Evolutionary conservation across 2,797 vertebrate species (phyloP), one percentile per base, ranked within the genome.

Genomic region (Chiroxiphia lanceolata): DNA sequence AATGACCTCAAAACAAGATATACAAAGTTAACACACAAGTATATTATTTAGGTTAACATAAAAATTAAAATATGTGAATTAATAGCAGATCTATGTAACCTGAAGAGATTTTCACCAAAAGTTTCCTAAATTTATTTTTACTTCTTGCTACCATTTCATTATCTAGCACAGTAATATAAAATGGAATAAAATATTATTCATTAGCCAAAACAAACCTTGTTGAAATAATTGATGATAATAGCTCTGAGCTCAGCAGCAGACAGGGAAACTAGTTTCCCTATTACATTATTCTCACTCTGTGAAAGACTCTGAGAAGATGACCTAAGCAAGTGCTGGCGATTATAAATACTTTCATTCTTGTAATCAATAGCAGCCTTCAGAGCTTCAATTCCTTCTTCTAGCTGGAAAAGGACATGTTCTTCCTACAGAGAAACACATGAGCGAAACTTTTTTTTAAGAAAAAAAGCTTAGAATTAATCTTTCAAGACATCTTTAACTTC

Each of bases 321-420:
- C 64, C 95, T 97, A 76, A 99, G 87, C 45, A 97, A 98, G 63
- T 96, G 96, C 94, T 98, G 98, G 63, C 96, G 98, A 93, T 97
- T 98, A 94, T 97, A 97, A 95, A 99, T 99, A 67, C 69, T 98
- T 95, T 95, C 95, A 87, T 98, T 98, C 95, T 99, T 98, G 94
- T 98, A 99, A 89, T 98, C 98, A 94, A 99, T 98, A 63, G 98
- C 99, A 68, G 98, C 98, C 85, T 99, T 98, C 96, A 99, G 97
- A 61, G 98, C 98, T 96, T 99, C 98, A 87, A 99, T 98, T 44
- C 98, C 98, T 97, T 99, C 99, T 94, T 99, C 98, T 77, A 99
- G 97, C 95, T 98, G 98, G 53, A 99, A 98, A 95, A 99, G 97
- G 59, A 84, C 87, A 95, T 98, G 98, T 79, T 99, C 98, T 95